These are phyloP conservation scores for Netelia fuscicornis DNA, from an alignment of 2,888 invertebrate genomes.

Conservation along the genomic window DNA sequence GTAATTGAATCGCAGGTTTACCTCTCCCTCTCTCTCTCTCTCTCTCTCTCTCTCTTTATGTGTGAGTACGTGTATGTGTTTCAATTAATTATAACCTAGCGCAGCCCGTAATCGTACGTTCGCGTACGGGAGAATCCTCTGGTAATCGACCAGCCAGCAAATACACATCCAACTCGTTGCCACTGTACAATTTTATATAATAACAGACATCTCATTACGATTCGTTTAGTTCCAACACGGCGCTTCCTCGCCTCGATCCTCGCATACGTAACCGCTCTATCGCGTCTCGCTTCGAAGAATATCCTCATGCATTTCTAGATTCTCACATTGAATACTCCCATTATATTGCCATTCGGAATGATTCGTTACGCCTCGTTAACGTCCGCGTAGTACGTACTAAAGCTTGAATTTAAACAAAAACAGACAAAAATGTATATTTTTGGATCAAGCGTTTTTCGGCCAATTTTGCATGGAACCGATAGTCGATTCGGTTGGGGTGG, in stretches of 20 bases:
- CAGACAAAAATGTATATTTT: neutral
- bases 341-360: neutral
- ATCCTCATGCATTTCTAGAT: slow-evolving; percentile 9
- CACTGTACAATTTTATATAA: slow-evolving; percentile 39
- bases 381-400: neutral
- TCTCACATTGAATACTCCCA: neutral
- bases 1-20: slow-evolving; percentile 63
- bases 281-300: slow-evolving; percentile 56
- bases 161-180: slow-evolving; percentile 5
- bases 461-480: neutral
- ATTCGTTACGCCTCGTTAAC: slow-evolving; percentile 3
- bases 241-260: neutral
- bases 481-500: neutral
- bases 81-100: slow-evolving; percentile 64
- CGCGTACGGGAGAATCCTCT: slow-evolving; percentile 56
- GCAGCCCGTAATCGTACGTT: slow-evolving; percentile 18
- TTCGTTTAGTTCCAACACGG: slow-evolving; percentile 59
- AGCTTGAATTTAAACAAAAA: too few relatives aligned
- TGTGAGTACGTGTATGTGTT: neutral
- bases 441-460: neutral
- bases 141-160: slow-evolving; percentile 32
- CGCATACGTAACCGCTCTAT: slow-evolving; percentile 56
- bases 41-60: slow-evolving; percentile 35
- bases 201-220: slow-evolving; percentile 63
- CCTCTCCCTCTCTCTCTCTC: neutral